Conservation (phyloP, 2,113 vertebrate genomes). For the Speoplatyrhinus poulsoni region DNA sequence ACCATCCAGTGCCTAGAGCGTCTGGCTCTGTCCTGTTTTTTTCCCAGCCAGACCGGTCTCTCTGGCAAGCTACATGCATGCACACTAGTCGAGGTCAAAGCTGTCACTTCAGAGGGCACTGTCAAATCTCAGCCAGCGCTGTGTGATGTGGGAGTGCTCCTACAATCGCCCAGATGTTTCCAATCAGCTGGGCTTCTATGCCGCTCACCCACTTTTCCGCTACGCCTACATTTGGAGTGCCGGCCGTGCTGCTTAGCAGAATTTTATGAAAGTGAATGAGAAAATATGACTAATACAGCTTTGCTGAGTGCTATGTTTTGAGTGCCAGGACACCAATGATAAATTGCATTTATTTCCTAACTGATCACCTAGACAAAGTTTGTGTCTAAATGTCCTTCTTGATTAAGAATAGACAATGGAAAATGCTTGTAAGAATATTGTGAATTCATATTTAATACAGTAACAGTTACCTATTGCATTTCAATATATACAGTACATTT, state of each 20-base stretch:
- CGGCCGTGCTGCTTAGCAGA: constrained; percentile 33
- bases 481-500: too few species aligned
- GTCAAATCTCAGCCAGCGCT: constrained; percentile 74
- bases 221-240: constrained; percentile 29
- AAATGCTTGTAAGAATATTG: not conserved
- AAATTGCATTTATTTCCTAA: not conserved
- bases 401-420: not conserved
- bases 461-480: not conserved
- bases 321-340: not conserved
- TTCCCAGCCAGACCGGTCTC: constrained; percentile 52
- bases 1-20: constrained; percentile 71
- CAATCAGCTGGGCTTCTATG: constrained; percentile 74
- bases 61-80: constrained; percentile 74
- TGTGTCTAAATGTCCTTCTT: not conserved
- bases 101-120: constrained; percentile 79
- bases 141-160: constrained; percentile 75
- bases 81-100: constrained; percentile 77
- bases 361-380: constrained; percentile 18
- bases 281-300: constrained; percentile 30
- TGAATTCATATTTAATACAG: not conserved
- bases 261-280: constrained; percentile 31
- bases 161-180: constrained; percentile 81
- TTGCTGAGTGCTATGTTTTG: not conserved
- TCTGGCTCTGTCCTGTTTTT: constrained; percentile 66
- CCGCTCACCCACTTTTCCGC: constrained; percentile 42